Evolutionary conservation across 1,140 invertebrate species (phyloP).

Genomic region (Saccostrea glomerata): DNA sequence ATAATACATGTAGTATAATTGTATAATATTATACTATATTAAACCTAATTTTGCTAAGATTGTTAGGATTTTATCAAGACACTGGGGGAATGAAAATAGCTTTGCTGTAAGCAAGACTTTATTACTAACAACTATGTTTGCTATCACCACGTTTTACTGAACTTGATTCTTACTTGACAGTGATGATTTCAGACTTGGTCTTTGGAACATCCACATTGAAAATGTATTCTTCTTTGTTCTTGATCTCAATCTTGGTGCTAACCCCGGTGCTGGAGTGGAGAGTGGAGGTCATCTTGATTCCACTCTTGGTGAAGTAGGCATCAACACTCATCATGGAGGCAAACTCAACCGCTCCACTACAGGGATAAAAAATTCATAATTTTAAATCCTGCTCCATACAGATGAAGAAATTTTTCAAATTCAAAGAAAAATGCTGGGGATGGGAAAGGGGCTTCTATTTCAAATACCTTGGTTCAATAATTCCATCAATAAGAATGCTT

Average conservation of each 20-base stretch:
- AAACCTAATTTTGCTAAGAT: too few species aligned
- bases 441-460: neutral
- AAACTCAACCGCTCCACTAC: constrained; percentile 89
- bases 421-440: too few species aligned
- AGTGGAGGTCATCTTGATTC: constrained; percentile 89
- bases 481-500: constrained; percentile 71
- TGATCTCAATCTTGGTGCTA: constrained; percentile 86
- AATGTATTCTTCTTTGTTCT: constrained; percentile 84
- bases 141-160: too few species aligned
- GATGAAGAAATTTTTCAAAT: neutral
- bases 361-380: neutral
- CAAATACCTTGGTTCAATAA: constrained; percentile 64
- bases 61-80: too few species aligned
- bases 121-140: too few species aligned
- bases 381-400: too few species aligned
- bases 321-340: constrained; percentile 91
- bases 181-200: constrained; percentile 91
- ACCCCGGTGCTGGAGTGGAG: constrained; percentile 91
- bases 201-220: constrained; percentile 89
- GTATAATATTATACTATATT: too few species aligned
- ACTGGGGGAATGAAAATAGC: too few species aligned
- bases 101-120: too few species aligned
- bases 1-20: too few species aligned
- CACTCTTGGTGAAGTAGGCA: constrained; percentile 86
- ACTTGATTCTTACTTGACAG: constrained; percentile 81